These are phyloP conservation scores for Sturmia bella DNA, from an alignment of 2,888 invertebrate genomes.

Conservation along the genomic window DNA sequence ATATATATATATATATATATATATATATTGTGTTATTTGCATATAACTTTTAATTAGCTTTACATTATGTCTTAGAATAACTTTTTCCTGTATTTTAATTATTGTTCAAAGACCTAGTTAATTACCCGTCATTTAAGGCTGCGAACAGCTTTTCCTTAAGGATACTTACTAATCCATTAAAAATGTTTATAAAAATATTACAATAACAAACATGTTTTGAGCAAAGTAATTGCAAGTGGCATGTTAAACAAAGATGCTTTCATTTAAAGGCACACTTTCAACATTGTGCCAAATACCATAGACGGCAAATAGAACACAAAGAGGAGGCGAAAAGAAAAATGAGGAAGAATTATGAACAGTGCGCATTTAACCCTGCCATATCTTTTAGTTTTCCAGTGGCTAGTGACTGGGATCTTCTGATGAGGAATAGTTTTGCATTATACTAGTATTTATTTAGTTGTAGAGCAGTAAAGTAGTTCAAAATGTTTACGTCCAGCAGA, in stretches of 20 bases:
- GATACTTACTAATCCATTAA: conserved; percentile 53
- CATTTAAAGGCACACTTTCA: conserved; percentile 30
- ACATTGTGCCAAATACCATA: conserved; percentile 41
- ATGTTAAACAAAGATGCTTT: conserved; percentile 49
- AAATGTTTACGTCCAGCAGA: no score
- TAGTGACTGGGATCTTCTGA: no score
- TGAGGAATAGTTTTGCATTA: no score
- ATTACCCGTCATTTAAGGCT: conserved; percentile 41
- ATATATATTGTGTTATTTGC: no score
- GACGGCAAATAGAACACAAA: conserved; percentile 31
- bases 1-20: no score
- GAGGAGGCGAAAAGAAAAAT: not conserved
- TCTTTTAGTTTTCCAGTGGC: no score
- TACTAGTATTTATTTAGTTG: no score
- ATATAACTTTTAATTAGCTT: no score
- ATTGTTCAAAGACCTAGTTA: conserved; percentile 23
- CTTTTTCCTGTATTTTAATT: not conserved
- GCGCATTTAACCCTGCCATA: no score
- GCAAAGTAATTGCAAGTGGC: conserved; percentile 61
- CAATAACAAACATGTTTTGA: conserved; percentile 28
- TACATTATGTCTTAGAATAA: no score
- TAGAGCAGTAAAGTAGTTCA: no score
- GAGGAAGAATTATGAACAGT: conserved; percentile 8
- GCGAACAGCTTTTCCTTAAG: conserved; percentile 23
- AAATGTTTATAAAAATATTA: conserved; percentile 18